phyloP scores from a whole-genome alignment of 2,113 vertebrate genomes.

The Pluvianellus socialis region DNA sequence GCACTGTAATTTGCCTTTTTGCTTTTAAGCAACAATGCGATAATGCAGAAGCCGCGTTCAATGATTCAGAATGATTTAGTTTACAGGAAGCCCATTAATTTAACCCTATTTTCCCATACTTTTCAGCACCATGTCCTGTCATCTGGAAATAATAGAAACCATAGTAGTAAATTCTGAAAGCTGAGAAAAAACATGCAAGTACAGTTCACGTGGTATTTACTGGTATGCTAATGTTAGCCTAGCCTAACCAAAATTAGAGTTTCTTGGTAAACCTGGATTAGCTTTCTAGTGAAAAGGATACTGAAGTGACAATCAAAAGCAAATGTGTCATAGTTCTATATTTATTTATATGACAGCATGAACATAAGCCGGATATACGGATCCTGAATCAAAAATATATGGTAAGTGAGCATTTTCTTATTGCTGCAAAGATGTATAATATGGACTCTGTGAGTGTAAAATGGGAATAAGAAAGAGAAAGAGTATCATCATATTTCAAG shows the following conservation, averaged over 20 bases:
- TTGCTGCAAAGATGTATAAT: background rate
- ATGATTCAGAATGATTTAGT: slow-evolving; percentile 74
- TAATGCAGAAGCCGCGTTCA: slow-evolving; percentile 68
- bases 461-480: background rate
- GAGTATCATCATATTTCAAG: background rate
- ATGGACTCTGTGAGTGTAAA: background rate
- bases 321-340: slow-evolving; percentile 31
- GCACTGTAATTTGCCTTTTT: slow-evolving; percentile 64
- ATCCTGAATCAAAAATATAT: background rate
- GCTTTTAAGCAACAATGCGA: slow-evolving; percentile 72
- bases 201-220: slow-evolving; percentile 59
- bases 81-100: slow-evolving; percentile 77
- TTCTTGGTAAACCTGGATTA: slow-evolving; percentile 73
- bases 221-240: slow-evolving; percentile 71
- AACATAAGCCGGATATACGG: background rate
- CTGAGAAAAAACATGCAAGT: slow-evolving; percentile 50
- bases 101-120: slow-evolving; percentile 79
- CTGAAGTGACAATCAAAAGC: slow-evolving; percentile 57
- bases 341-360: slow-evolving; percentile 34
- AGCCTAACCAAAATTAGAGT: slow-evolving; percentile 74
- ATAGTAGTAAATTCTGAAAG: slow-evolving; percentile 70
- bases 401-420: background rate
- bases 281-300: slow-evolving; percentile 65
- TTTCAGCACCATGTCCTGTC: slow-evolving; percentile 79
- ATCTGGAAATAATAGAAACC: slow-evolving; percentile 85